Evolutionary conservation across 1,140 invertebrate genomes (phyloP).

Genomic region (Drosophila asahinai): DNA sequence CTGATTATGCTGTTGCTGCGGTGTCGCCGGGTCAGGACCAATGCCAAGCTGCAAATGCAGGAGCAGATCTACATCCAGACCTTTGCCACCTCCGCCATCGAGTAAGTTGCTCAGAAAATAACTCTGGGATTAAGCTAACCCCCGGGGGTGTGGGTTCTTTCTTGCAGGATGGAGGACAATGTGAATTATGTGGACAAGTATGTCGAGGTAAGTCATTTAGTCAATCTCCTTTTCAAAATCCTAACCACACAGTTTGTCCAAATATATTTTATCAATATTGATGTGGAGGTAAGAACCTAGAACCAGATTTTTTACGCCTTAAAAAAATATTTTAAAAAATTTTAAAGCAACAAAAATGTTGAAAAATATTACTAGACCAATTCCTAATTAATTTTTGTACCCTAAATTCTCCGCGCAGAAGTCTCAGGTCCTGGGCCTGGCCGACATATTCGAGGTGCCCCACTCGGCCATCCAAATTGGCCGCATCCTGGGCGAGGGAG

Average conservation of each 20-base stretch:
- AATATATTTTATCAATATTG: neutral
- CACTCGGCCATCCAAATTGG: slow-evolving; percentile 81
- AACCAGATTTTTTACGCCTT: too few species aligned
- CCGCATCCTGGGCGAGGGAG: slow-evolving; percentile 89
- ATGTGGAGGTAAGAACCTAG: slow-evolving; percentile 3
- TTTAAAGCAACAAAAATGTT: too few species aligned
- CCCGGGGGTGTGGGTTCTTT: neutral
- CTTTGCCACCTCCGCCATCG: slow-evolving; percentile 51
- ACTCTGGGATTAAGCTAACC: neutral
- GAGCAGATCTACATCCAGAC: slow-evolving; percentile 70
- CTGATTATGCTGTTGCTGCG: slow-evolving; percentile 41
- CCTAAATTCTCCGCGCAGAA: slow-evolving; percentile 39
- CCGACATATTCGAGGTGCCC: slow-evolving; percentile 78
- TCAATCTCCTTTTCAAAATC: neutral
- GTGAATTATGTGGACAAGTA: slow-evolving; percentile 81
- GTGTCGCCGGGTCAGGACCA: slow-evolving; percentile 40
- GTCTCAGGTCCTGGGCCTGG: slow-evolving; percentile 69
- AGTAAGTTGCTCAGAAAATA: slow-evolving; percentile 40
- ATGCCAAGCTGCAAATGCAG: slow-evolving; percentile 49
- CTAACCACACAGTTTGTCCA: neutral
- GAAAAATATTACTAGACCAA: neutral
- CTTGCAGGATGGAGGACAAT: slow-evolving; percentile 76
- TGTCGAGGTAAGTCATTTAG: slow-evolving; percentile 56
- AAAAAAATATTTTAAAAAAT: too few species aligned
- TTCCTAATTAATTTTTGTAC: too few species aligned